Conservation (phyloP, 2,888 invertebrate genomes). For the Neelides folsomi region DNA sequence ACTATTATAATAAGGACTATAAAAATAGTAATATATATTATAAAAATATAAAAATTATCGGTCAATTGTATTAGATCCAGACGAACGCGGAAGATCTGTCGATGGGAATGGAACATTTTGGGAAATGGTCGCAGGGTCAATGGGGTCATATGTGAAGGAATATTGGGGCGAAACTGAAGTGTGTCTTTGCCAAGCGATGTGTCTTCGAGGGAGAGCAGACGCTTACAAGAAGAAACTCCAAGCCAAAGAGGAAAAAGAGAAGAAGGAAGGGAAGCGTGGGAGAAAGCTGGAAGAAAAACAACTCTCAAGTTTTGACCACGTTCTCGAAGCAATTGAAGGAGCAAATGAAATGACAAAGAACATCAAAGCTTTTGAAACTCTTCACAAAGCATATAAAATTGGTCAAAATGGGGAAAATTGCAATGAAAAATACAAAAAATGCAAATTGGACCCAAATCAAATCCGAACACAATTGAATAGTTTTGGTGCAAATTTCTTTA, state of each 20-base stretch:
- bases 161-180: conserved; percentile 8
- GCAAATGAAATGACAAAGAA: conserved; percentile 7
- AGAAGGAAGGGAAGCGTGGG: neutral
- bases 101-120: conserved; percentile 3
- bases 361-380: conserved; percentile 4
- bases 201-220: conserved; percentile 6
- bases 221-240: neutral
- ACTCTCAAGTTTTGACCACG: conserved; percentile 9
- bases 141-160: conserved; percentile 1
- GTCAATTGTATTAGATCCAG: too few relatives aligned
- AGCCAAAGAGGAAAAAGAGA: conserved; percentile 1
- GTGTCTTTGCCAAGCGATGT: conserved; percentile 10
- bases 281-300: neutral
- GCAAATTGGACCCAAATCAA: too few relatives aligned
- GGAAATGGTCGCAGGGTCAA: neutral
- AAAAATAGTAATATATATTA: too few relatives aligned
- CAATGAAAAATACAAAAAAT: too few relatives aligned
- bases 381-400: conserved; percentile 9
- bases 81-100: conserved; percentile 1
- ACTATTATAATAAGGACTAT: too few relatives aligned
- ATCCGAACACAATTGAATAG: too few relatives aligned
- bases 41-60: too few relatives aligned
- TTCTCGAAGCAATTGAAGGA: conserved; percentile 8
- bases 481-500: too few relatives aligned
- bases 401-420: conserved; percentile 7